Evolutionary conservation across 2,113 vertebrate genomes (phyloP).

Genomic region (Grallaria varia): DNA sequence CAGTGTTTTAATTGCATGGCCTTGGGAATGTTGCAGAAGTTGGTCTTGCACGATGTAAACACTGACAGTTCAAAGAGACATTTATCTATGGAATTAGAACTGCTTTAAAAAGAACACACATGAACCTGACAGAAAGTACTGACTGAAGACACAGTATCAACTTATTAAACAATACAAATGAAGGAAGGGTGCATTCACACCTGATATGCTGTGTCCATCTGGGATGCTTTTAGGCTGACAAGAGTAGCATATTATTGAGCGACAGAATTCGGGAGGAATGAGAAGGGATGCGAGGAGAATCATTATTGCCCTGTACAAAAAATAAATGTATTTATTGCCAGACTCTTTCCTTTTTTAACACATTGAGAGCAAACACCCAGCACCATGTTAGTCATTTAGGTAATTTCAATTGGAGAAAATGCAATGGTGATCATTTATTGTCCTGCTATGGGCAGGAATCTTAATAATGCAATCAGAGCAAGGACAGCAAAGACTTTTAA

Average conservation of each 20-base stretch:
- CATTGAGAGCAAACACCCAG: not conserved
- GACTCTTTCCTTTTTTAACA: not conserved
- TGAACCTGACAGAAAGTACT: slow-evolving; percentile 49
- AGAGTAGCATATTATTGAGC: slow-evolving; percentile 30
- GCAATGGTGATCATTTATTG: not conserved
- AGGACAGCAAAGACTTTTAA: not conserved
- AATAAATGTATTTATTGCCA: slow-evolving; percentile 6
- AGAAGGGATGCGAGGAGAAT: slow-evolving; percentile 45
- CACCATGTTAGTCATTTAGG: not conserved
- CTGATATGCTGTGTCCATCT: slow-evolving; percentile 19
- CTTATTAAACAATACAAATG: slow-evolving; percentile 70
- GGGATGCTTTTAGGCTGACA: slow-evolving; percentile 49
- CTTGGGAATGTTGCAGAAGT: slow-evolving; percentile 27
- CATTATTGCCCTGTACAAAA: slow-evolving; percentile 21
- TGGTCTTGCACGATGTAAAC: slow-evolving; percentile 7
- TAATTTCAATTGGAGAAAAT: not conserved
- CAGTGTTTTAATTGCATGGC: slow-evolving; percentile 33
- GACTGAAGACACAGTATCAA: slow-evolving; percentile 15
- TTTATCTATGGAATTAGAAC: slow-evolving; percentile 60
- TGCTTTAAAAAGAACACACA: slow-evolving; percentile 36
- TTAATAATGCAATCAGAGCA: not conserved
- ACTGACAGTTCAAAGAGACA: slow-evolving; percentile 59
- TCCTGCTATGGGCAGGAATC: not conserved
- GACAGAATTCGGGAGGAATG: slow-evolving; percentile 25
- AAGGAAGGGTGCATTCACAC: slow-evolving; percentile 32